phyloP scores from a whole-genome alignment of 2,797 vertebrate species.

The Labeo calbasu region DNA sequence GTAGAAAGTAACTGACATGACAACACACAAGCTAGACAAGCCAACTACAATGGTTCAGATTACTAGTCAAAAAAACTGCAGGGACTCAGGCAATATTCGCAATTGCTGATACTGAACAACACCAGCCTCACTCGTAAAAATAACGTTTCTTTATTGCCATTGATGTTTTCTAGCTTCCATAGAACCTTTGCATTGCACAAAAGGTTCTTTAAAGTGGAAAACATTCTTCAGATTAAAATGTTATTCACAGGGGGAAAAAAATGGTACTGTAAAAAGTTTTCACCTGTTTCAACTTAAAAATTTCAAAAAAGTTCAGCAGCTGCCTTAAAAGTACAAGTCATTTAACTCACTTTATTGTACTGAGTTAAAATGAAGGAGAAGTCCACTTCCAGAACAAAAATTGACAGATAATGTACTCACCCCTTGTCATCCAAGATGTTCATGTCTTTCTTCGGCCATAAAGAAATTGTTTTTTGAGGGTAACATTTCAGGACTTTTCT shows the following conservation, averaged over 20 bases:
- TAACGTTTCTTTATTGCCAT: not conserved
- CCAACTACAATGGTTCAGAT: not conserved
- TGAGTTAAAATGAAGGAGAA: too few relatives aligned
- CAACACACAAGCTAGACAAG: not conserved
- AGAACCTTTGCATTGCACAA: not conserved
- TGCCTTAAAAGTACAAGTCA: too few relatives aligned
- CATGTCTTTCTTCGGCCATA: too few relatives aligned
- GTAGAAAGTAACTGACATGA: not conserved
- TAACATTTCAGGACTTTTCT: too few relatives aligned
- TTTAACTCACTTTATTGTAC: too few relatives aligned
- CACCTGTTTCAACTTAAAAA: too few relatives aligned
- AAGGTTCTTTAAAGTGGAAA: not conserved
- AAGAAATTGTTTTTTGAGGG: too few relatives aligned
- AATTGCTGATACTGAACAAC: slow-evolving; percentile 2
- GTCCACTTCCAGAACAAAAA: too few relatives aligned
- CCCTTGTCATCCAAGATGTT: too few relatives aligned
- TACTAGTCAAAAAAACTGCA: slow-evolving; percentile 33
- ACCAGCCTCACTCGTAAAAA: not conserved
- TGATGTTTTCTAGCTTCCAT: not conserved
- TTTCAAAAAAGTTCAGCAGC: too few relatives aligned
- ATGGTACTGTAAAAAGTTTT: too few relatives aligned
- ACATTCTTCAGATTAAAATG: not conserved
- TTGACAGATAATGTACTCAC: too few relatives aligned
- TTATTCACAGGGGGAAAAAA: not conserved
- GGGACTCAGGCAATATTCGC: slow-evolving; percentile 30